Conservation (phyloP, 2,113 vertebrate genomes). For the Tiliqua scincoides region DNA sequence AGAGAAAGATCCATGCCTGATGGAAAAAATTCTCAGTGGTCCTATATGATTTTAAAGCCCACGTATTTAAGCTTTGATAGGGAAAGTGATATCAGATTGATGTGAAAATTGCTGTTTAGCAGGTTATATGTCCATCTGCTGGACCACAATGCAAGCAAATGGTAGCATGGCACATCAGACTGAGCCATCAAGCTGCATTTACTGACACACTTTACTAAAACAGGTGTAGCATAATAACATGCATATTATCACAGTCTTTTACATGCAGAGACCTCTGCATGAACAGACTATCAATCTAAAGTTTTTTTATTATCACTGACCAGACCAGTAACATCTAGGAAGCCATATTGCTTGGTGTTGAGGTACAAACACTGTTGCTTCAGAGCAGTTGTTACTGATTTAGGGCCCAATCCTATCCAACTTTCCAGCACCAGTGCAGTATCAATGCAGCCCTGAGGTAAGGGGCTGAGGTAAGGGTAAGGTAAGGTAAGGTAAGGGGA, state of each 20-base stretch:
- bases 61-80: not conserved
- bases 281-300: not conserved
- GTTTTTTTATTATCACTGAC: not conserved
- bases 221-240: not conserved
- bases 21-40: not conserved
- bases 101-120: not conserved
- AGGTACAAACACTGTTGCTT: too few relatives aligned
- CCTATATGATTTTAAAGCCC: not conserved
- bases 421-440: too few relatives aligned
- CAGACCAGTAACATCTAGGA: not conserved
- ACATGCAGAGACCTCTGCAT: not conserved
- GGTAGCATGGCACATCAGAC: not conserved
- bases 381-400: not conserved
- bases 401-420: too few relatives aligned
- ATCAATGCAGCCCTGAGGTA: too few relatives aligned
- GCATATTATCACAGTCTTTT: too few relatives aligned
- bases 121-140: not conserved
- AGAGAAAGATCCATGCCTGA: too few relatives aligned
- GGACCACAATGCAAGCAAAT: not conserved
- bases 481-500: too few relatives aligned
- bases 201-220: not conserved
- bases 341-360: not conserved
- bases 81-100: not conserved
- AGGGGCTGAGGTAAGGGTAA: too few relatives aligned
- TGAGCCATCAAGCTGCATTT: not conserved